A percentile compares a stretch with the other conserved stretches of the same genome.
phyloP scores from a whole-genome alignment of 2,797 vertebrate genomes.

The Columba guinea region DNA sequence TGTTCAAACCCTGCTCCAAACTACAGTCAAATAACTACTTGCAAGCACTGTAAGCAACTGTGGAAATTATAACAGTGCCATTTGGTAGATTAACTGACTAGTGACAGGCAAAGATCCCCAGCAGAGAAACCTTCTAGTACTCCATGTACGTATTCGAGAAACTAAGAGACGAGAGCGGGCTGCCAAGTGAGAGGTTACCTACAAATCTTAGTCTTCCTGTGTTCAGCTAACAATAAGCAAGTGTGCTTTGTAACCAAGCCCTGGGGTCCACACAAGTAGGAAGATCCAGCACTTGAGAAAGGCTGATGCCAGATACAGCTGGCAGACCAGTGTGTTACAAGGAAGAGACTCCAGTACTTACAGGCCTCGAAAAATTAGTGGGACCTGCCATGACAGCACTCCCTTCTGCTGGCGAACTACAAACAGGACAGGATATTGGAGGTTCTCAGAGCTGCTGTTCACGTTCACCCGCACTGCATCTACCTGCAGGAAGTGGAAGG shows the following conservation, averaged over 20 bases:
- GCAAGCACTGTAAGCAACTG: neutral
- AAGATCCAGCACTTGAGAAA: neutral
- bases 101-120: neutral
- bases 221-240: neutral
- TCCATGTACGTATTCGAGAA: neutral
- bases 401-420: conserved; percentile 83
- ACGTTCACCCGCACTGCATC: conserved; percentile 78
- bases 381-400: conserved; percentile 83
- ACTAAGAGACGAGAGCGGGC: neutral
- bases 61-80: neutral
- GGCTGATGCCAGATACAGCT: neutral
- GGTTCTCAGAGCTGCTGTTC: conserved; percentile 77
- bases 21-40: neutral
- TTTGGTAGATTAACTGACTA: neutral
- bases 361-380: conserved; percentile 82
- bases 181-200: neutral
- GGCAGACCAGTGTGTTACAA: neutral
- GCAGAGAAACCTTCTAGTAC: neutral
- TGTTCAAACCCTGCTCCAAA: neutral
- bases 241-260: neutral
- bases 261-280: neutral
- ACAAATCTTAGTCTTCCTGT: neutral
- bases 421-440: conserved; percentile 78
- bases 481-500: conserved; percentile 59
- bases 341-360: conserved; percentile 66